Evolutionary conservation across 2,797 vertebrate genomes (phyloP), one percentile per base, ranked within the genome.

Genomic region (Hydrophis major): DNA sequence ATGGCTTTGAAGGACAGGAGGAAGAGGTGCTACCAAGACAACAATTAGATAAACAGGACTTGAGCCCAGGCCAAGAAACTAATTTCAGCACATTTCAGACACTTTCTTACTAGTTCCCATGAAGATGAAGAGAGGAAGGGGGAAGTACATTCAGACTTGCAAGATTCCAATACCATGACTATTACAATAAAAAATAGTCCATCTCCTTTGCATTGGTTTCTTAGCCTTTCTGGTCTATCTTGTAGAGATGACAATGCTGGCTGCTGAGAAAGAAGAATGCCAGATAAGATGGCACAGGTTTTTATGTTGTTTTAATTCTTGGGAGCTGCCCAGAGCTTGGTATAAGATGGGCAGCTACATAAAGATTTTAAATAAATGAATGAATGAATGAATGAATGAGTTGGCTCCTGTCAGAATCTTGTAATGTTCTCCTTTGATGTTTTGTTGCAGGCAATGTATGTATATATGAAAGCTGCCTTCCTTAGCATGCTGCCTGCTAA

Each of bases 401-500:
- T 47, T 47, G 10, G 42, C 10, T 8, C 69, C 69, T 69, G 66
- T 32, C n/a, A 69, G 66, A 69, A 69, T 25, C 74, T 37, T 83
- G 78, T 83, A 47, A 83, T 47, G 37, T 83, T 47, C 2, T 83
- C 22, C 25, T 53, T 53, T 37, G 42, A 53, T 93, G 14, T 94
- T 74, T 92, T 42, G 59, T 28, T 28, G 20, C 90, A 98, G 98
- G 98, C 98, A 89, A 98, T 98, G 98, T 98, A 98, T 8, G 96
- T 98, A 89, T 98, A 98, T 96, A 98, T 98, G 98, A 98, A 98
- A 96, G 98, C 98, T 10, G 98, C 98, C 47, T 98, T 97, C 96
- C 98, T 98, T 95, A 98, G 98, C 94, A 98, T 98, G 98, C 97
- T 98, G 87, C 97, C 98, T 4, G 88, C 94, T 6, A 97, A 97